Evolutionary conservation across 2,113 vertebrate genomes (phyloP), one percentile per base, ranked within the genome.

Genomic region (Takifugu bimaculatus): DNA sequence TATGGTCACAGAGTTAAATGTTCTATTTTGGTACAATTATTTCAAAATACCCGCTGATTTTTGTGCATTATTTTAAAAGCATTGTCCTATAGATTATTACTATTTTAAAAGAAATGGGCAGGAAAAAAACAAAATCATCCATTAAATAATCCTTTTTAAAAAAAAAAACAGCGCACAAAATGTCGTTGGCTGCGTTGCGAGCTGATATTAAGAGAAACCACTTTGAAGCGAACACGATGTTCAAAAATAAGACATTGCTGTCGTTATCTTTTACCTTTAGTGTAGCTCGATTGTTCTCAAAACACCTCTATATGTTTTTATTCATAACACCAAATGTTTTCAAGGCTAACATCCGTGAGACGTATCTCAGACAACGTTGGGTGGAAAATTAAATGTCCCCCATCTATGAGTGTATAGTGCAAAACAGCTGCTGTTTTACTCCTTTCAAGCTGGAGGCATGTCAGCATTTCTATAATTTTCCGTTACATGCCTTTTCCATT

Each of bases 291-390:
- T 75, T 85, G 80, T 85, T 65, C 81, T 74, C 81, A 83, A 77
- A 87, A 85, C 79, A 81, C 1, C 4, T 44, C 60, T 79, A 77
- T 29, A 51, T 83, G 79, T 86, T 85, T 84, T 84, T 35, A 81
- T 79, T 50, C 82, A 85, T 49, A 88, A 85, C 77, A 84, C 80
- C 68, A 81, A 82, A 80, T 86, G 83, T 82, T 88, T 61, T 83
- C 48, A 64, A 60, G 62, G 65, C 66, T 79, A 81, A 81, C 78
- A 83, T 45, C 0, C 50, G 13, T 13, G 3, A 3, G 10, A 63
- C 67, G 62, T 54, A 55, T 63, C 57, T 28, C 14, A 71, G 65
- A 63, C 55, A 43, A 42, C 15, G 51, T 27, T 57, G 13, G 2
- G 39, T n/a, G 53, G 56, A 20, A 32, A 26, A 15, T 39, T 2